These are phyloP conservation scores for Australoheros scitulus DNA, from an alignment of 2,113 vertebrate genomes.

Conservation along the genomic window DNA sequence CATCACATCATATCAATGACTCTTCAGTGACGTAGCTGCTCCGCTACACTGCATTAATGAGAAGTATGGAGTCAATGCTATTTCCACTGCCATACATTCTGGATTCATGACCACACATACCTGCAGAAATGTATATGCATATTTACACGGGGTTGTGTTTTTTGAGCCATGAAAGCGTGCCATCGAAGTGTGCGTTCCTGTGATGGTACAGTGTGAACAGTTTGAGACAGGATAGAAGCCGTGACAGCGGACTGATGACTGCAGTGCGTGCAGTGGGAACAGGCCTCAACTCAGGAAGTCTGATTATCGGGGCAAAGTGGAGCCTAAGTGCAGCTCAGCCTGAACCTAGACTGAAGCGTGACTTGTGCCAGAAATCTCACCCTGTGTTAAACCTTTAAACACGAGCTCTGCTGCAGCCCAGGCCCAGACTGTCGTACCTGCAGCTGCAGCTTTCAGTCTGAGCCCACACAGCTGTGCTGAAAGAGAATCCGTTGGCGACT, in stretches of 20 bases:
- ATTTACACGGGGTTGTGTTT: background rate
- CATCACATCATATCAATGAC: too few species aligned
- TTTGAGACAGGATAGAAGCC: background rate
- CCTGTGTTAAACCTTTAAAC: background rate
- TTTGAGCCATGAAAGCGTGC: too few species aligned
- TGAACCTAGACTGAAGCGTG: background rate
- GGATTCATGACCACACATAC: background rate
- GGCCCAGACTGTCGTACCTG: background rate
- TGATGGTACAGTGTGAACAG: background rate
- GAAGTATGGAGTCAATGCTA: background rate
- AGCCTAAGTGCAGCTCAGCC: background rate
- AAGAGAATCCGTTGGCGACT: background rate
- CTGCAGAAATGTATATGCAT: background rate
- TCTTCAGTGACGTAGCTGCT: too few species aligned
- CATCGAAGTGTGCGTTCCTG: background rate
- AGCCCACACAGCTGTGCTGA: background rate
- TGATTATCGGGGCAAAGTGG: background rate
- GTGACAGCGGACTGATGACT: background rate
- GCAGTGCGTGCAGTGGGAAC: background rate
- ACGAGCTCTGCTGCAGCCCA: background rate
- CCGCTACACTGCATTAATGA: accelerated
- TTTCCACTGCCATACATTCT: accelerated
- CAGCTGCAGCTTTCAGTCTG: background rate
- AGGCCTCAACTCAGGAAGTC: background rate
- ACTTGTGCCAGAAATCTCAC: background rate